These are phyloP conservation scores for Nothoprocta perdicaria DNA, from an alignment of 2,113 vertebrate genomes.

Conservation along the genomic window DNA sequence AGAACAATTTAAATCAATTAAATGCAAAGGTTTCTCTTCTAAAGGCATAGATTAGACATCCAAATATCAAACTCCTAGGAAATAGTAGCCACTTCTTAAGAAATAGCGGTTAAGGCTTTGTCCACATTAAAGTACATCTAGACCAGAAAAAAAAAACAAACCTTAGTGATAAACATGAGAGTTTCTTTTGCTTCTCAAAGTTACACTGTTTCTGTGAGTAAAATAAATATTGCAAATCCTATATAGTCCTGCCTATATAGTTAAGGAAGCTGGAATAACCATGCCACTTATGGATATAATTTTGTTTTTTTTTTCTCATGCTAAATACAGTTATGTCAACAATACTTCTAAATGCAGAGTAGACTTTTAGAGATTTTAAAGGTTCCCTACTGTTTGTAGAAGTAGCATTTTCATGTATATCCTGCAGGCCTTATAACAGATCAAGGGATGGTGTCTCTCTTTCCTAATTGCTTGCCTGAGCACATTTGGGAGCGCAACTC, in stretches of 20 bases:
- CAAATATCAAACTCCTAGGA: neutral
- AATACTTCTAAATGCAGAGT: neutral
- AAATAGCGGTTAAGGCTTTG: neutral
- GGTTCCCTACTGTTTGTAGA: neutral
- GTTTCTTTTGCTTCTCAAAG: neutral
- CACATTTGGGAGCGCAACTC: neutral
- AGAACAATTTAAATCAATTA: neutral
- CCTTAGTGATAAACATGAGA: neutral
- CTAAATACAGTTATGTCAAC: neutral
- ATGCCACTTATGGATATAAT: neutral
- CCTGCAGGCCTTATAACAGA: neutral
- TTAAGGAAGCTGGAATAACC: neutral
- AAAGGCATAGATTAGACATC: neutral
- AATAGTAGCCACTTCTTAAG: neutral
- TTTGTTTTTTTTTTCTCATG: neutral
- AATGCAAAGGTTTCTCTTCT: neutral
- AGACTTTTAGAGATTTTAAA: neutral
- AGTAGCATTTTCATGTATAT: neutral
- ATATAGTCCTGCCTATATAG: neutral
- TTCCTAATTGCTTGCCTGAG: neutral
- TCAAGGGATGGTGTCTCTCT: neutral
- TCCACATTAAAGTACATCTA: neutral
- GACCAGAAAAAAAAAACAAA: neutral
- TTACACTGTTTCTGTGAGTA: neutral
- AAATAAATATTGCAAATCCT: neutral